A percentile compares a stretch with the other conserved stretches of the same genome.
phyloP scores from a whole-genome alignment of 2,888 invertebrate genomes.

The Danaus chrysippus region DNA sequence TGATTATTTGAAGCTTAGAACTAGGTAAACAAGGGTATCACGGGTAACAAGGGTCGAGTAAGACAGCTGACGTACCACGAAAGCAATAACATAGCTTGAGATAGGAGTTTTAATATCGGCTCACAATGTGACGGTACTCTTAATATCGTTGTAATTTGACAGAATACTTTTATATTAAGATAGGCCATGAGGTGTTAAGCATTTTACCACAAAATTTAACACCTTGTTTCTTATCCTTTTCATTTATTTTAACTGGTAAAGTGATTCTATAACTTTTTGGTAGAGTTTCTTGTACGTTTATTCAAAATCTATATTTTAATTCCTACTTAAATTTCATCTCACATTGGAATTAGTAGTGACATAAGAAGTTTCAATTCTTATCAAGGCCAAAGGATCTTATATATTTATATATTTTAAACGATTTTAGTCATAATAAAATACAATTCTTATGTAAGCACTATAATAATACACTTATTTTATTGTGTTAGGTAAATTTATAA shows the following conservation, averaged over 20 bases:
- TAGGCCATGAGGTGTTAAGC: conserved; percentile 14
- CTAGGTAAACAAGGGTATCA: conserved; percentile 17
- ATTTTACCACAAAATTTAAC: conserved; percentile 18
- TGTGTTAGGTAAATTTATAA: conserved; percentile 9
- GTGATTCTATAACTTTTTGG: neutral
- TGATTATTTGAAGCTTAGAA: conserved; percentile 14
- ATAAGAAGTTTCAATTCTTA: too few species aligned
- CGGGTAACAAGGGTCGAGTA: conserved; percentile 21
- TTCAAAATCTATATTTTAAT: neutral
- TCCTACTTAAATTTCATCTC: too few species aligned
- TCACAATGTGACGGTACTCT: conserved; percentile 21
- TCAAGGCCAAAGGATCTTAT: too few species aligned
- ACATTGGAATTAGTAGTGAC: too few species aligned
- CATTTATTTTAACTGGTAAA: neutral
- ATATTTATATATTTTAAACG: too few species aligned
- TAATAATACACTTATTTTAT: neutral
- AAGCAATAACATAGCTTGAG: conserved; percentile 23
- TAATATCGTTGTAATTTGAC: conserved; percentile 30
- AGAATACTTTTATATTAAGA: conserved; percentile 26
- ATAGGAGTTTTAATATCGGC: conserved; percentile 29
- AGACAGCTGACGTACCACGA: conserved; percentile 26
- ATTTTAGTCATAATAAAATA: too few species aligned
- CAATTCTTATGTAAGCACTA: too few species aligned
- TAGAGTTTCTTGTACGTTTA: neutral
- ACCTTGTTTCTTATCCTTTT: neutral